Base-by-base conservation (phyloP, 2,113 vertebrate species). In the Origma solitaria region DNA sequence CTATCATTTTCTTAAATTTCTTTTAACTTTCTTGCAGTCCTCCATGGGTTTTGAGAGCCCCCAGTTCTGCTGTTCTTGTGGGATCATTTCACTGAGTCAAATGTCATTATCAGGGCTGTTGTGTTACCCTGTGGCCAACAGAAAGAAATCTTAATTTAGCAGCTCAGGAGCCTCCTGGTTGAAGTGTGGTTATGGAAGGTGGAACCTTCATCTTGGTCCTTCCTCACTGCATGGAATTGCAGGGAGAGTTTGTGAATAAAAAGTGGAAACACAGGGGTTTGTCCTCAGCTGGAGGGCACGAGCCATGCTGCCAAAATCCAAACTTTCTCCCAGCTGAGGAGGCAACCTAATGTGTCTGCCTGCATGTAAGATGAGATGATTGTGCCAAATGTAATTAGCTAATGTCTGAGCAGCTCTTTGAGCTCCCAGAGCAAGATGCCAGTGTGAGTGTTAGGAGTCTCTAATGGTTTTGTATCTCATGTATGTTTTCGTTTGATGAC, bases 301-400 rank as follows among this genome's bases (percentile, higher is more conserved):
- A 72, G 54, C 42, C 23, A 15, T 2, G 3, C 57, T 75, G 82
- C 79, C 13, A 20, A 92, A 88, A 86, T 27, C 40, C 77, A 73
- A 86, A 92, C 60, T 78, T 64, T 33, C 17, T n/a, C 35, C 16
- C 60, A 68, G 44, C 53, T 5, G 0, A 90, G 20, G 31, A 31
- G 11, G 37, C 21, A 12, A 79, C 57, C 53, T 82, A 42, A 78
- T 49, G 57, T 62, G 25, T 75, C 73, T 95, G 61, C 40, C 69
- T 66, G 71, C 44, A 35, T 72, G 42, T 70, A 83, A 86, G 57
- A 93, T 75, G 73, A 93, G 61, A 50, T 64, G 64, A 37, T 70
- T 91, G 35, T 69, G n/a, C 61, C 70, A 82, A 82, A 54, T 82
- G 62, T 72, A 50, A 95, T 94, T 92, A 89, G 70, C 78, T 94